A percentile compares a stretch with the other conserved stretches of the same genome.
Conservation (phyloP, 2,888 invertebrate genomes). For the Lymantria monacha region DNA sequence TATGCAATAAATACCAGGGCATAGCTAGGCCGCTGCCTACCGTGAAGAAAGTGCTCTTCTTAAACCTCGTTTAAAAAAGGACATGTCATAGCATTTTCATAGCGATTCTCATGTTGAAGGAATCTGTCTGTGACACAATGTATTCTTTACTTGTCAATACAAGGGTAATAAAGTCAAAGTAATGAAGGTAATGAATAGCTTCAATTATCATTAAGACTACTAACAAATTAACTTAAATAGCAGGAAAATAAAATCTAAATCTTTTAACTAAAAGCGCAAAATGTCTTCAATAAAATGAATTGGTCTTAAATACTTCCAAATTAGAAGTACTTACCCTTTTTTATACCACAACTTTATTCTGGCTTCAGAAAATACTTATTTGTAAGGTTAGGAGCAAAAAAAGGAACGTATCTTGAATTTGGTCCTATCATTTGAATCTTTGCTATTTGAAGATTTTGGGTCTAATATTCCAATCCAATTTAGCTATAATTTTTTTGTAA, state of each 20-base stretch:
- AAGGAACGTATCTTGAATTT: conserved; percentile 11
- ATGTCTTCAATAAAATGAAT: conserved; percentile 33
- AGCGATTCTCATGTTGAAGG: too few species aligned
- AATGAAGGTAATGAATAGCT: too few species aligned
- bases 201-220: background rate
- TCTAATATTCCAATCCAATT: background rate
- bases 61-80: too few species aligned
- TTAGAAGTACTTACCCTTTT: conserved; percentile 36
- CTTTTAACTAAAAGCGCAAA: conserved; percentile 12
- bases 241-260: conserved; percentile 12
- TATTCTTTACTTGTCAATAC: too few species aligned
- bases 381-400: conserved; percentile 30
- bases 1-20: too few species aligned
- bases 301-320: conserved; percentile 27
- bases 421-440: conserved; percentile 22
- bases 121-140: too few species aligned
- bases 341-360: conserved; percentile 31
- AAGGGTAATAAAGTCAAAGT: too few species aligned
- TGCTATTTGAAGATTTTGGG: conserved; percentile 9
- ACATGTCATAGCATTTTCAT: too few species aligned
- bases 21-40: too few species aligned
- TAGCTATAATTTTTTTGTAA: too few species aligned
- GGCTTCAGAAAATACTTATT: conserved; percentile 23
- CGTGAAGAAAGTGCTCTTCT: too few species aligned
- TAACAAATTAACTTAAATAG: conserved; percentile 6